A percentile compares a stretch with the other conserved stretches of the same genome.
Conservation (phyloP, 1,140 invertebrate genomes). For the Drosophila oshimai region DNA sequence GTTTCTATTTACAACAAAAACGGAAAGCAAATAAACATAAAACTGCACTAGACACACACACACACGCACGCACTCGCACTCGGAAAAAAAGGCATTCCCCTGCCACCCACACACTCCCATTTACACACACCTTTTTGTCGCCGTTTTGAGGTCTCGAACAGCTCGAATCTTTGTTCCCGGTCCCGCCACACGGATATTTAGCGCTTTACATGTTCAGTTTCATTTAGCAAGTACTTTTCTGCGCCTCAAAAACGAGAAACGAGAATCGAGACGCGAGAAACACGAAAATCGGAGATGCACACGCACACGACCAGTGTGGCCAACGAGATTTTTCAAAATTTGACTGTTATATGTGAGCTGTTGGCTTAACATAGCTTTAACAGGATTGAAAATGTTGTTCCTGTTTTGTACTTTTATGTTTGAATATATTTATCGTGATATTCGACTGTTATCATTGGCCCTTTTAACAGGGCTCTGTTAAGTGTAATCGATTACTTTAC, state of each 20-base stretch:
- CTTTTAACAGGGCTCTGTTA: no score
- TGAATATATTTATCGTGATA: no score
- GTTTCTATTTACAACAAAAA: constrained; percentile 38
- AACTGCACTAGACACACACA: constrained; percentile 34
- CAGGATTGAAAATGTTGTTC: no score
- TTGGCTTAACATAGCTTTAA: no score
- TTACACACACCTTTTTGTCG: constrained; percentile 3
- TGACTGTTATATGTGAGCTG: no score
- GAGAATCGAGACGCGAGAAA: neutral
- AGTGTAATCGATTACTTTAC: no score
- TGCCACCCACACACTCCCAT: constrained; percentile 6
- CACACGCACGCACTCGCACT: no score
- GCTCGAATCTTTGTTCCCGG: neutral
- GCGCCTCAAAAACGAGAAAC: neutral
- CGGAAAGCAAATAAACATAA: constrained; percentile 19
- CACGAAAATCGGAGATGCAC: neutral
- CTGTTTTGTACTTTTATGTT: no score
- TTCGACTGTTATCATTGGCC: no score
- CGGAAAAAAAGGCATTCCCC: constrained; percentile 6
- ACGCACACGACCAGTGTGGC: no score
- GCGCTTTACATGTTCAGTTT: constrained; percentile 36
- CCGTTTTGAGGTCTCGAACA: neutral
- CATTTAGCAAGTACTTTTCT: constrained; percentile 14
- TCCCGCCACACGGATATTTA: constrained; percentile 1
- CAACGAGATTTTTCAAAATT: no score